A percentile compares a stretch with the other conserved stretches of the same genome.
Evolutionary conservation across 37 sponge, comb jelly and placozoan species (phyloP).

Genomic region (Spongia lamella): DNA sequence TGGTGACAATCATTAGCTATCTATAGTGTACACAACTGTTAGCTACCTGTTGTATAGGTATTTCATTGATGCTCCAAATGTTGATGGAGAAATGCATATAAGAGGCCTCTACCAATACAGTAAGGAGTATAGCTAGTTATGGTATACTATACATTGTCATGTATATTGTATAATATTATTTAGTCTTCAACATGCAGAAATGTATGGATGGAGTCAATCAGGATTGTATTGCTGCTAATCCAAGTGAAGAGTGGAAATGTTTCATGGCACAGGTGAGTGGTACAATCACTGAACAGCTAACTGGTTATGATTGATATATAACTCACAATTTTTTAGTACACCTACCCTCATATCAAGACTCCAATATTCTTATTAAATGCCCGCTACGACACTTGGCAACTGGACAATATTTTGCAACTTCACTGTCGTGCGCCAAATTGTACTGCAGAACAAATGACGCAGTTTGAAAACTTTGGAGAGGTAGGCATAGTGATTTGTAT

Average conservation of each 20-base stretch:
- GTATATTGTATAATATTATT: not conserved
- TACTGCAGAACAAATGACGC: slow-evolving; percentile 39
- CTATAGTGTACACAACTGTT: too few relatives aligned
- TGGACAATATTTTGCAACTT: slow-evolving; percentile 45
- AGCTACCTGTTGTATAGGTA: slow-evolving; percentile 22
- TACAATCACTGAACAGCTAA: too few relatives aligned
- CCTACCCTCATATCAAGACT: slow-evolving; percentile 69
- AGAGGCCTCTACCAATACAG: slow-evolving; percentile 3
- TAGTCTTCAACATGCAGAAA: slow-evolving; percentile 51
- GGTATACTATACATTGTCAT: not conserved
- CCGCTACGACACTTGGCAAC: slow-evolving; percentile 73
- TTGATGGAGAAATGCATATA: slow-evolving; percentile 4
- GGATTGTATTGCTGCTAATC: slow-evolving; percentile 44
- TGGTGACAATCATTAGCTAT: too few relatives aligned
- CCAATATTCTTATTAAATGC: slow-evolving; percentile 74
- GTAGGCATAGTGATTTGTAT: slow-evolving; percentile 6
- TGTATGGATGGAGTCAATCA: slow-evolving; percentile 58
- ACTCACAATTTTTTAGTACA: slow-evolving; percentile 58
- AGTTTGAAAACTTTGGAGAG: slow-evolving; percentile 36
- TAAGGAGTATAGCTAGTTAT: not conserved
- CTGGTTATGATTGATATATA: too few relatives aligned
- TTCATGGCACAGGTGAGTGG: slow-evolving; percentile 69
- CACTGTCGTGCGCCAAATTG: slow-evolving; percentile 66
- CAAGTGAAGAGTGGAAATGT: slow-evolving; percentile 62
- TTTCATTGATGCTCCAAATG: slow-evolving; percentile 30